Base-by-base conservation (phyloP, 2,113 vertebrate genomes). In the Scortum barcoo region DNA sequence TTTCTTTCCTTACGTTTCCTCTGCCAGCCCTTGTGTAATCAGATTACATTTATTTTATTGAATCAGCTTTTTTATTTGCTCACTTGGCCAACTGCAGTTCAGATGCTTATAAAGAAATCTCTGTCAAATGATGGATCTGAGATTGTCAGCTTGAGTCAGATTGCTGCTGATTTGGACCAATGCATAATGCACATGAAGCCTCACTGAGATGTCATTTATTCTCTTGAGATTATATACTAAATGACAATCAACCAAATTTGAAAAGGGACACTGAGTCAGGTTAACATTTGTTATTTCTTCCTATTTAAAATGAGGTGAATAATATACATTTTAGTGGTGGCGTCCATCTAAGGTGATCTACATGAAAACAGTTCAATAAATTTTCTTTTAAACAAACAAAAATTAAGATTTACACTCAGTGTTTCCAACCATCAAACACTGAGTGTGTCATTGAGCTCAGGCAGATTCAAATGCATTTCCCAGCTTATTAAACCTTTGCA, bases 281-380 rank as follows among this genome's bases (percentile, higher is more conserved):
- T 65, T 57, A 22, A 2, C 22, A 28, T 56, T 30, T 2, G 48
- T 66, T 79, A 42, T n/a, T 53, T 54, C 0, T 38, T 44, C 20
- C 66, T 20, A n/a, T 71, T 76, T 36, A 30, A 80, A 24, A 62
- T 46, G 6, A 60, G 6, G n/a, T n/a, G n/a, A n/a, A n/a, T n/a
- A n/a, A 36, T 56, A 8, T 74, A 24, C 72, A 70, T 76, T 72
- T 56, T 30, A 57, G 48, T 78, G 33, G 42, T 72, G 63, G 28
- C 5, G 33, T 63, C 63, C n/a, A 12, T 78, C 65, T 16, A n/a
- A 73, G 46, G 56, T 53, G 50, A 56, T 65, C 30, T 48, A 22
- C 68, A 38, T 50, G n/a, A 42, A 58, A 76, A 30, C n/a, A 22
- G 2, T n/a, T 46, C n/a, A n/a, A n/a, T n/a, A 53, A 61, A 38